Base-by-base conservation (phyloP, 2,797 vertebrate species). In the Mycteria americana region DNA sequence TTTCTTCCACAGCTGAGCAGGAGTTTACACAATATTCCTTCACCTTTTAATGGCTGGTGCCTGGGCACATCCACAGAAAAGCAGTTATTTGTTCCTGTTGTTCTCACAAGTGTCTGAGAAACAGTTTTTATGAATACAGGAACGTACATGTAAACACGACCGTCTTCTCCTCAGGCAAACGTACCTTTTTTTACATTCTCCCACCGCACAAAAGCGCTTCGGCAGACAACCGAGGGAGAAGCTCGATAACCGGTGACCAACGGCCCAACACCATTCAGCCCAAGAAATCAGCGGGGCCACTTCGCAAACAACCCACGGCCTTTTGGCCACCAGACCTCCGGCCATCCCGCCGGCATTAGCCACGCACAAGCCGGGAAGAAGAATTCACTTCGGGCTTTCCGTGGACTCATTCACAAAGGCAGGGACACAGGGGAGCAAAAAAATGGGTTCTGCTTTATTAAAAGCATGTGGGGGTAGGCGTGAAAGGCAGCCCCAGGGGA, bases 281-380 rank as follows among this genome's bases (percentile, higher is more conserved):
- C 18, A 2, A 81, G 31, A 16, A 75, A 31, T 7, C 24, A 28
- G 54, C 2, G 13, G 53, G 64, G 78, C 13, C 22, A 4, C 48
- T 46, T 53, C 1, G 48, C 67, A 31, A 73, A 22, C 57, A 17
- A 17, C 39, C 46, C 57, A 1, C 37, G 17, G 67, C 1, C 37
- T 31, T 24, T 10, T 12, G 57, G 57, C 67, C 68, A 31, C 4
- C 4, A 35, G 56, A 8, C 31, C 0, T 35, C 53, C 4, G 13
- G n/a, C 48, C 56, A 15, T 27, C 53, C 41, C 18, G 13, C 8
- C 8, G 16, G 62, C 63, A 17, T 13, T 7, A 37, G 41, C 62
- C 3, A 7, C 1, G 37, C 50, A 3, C 27, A 2, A 31, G 33
- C 53, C 41, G 1, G 2, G 8, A 13, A 31, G 57, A 25, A 10